Evolutionary conservation across 1,140 invertebrate genomes (phyloP), one percentile per base, ranked within the genome.

Genomic region (Protaetia brevitarsis): DNA sequence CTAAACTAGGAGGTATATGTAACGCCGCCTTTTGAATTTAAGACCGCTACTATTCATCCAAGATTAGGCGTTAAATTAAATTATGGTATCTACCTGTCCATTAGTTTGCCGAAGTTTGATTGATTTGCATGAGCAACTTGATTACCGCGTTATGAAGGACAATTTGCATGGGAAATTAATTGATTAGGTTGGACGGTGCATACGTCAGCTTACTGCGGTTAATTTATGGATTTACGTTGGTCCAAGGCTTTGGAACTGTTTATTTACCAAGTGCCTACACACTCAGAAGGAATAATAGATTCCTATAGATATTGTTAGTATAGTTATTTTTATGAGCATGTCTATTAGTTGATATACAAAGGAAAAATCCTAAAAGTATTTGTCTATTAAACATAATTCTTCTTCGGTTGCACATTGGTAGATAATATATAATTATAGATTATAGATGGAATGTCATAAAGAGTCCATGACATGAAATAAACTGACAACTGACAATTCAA

Each of bases 81-180:
- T 23, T n/a, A 51, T 23, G 26, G 19, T 2, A 23, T 23, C 1
- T 10, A 51, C 41, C 41, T 51, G 41, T 51, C 41, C 34, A 37
- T 51, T 19, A 51, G 19, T 51, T 23, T 45, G 8, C 5, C 41
- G 3, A 51, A 51, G 21, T 51, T 21, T 51, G 41, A 51, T 51
- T 51, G 41, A 51, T 51, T 51, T 51, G 41, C 26, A 23, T 51
- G 41, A 51, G 21, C 41, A 6, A 51, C 13, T 23, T 23, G 41
- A 8, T 23, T 51, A 51, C 7, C 1, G 0, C 0, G 41, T 51
- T 51, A 51, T 51, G 41, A 51, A 16, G 41, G 16, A 51, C 16
- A 51, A 51, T 51, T 51, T 51, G 19, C 41, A 51, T 51, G 26
- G 2, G 21, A 51, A 51, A 51, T 51, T 51, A 51, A 51, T 37